A percentile compares a stretch with the other conserved stretches of the same genome.
These are phyloP conservation scores for Buceros bicornis DNA, from an alignment of 2,797 vertebrate genomes.

Conservation along the genomic window DNA sequence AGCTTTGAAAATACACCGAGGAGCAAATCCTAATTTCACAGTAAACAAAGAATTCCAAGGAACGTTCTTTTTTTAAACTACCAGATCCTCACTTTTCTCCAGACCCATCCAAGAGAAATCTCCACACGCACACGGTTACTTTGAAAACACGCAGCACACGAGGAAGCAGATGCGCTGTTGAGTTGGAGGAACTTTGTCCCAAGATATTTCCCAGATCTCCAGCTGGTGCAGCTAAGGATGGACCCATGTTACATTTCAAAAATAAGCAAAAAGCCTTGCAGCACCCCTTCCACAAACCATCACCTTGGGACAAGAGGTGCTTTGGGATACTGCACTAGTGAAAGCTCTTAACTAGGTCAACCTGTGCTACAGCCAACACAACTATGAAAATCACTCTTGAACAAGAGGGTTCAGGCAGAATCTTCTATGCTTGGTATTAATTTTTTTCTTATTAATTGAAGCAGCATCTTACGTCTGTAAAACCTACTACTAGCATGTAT, in stretches of 20 bases:
- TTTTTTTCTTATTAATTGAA: not conserved
- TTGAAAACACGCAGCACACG: not conserved
- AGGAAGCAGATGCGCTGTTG: not conserved
- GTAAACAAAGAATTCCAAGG: not conserved
- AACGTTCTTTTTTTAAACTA: not conserved
- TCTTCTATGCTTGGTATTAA: not conserved
- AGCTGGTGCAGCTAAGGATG: not conserved
- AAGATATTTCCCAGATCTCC: not conserved
- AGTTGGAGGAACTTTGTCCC: not conserved
- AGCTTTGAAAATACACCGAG: not conserved
- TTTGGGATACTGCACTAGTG: not conserved
- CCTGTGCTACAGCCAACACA: not conserved
- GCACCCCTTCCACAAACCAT: not conserved
- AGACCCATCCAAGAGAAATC: not conserved
- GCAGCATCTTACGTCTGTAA: not conserved
- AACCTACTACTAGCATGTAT: not conserved
- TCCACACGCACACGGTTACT: rapidly evolving
- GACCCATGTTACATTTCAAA: not conserved
- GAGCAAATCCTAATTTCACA: not conserved
- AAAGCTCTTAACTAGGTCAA: not conserved
- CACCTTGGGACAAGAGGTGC: not conserved
- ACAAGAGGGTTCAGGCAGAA: not conserved
- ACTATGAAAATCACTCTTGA: not conserved
- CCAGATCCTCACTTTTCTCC: not conserved
- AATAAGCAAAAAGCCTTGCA: not conserved